phyloP scores from a whole-genome alignment of 2,113 vertebrate species.

The Scomber scombrus region DNA sequence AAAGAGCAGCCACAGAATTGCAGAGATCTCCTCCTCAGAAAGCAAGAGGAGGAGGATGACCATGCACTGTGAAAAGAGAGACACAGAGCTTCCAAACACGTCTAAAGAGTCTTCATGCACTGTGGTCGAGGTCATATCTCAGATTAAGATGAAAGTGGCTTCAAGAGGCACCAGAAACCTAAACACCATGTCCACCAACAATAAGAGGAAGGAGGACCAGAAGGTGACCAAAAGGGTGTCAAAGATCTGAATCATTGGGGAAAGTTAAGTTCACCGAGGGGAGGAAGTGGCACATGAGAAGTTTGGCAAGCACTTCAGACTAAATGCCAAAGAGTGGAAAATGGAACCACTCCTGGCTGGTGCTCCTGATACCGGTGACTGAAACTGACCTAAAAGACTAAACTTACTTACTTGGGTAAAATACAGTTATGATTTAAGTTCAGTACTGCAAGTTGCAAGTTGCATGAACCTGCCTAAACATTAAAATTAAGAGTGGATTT shows the following conservation, averaged over 20 bases:
- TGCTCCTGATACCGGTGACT: too few species aligned
- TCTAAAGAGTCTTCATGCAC: background rate
- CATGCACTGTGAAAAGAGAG: background rate
- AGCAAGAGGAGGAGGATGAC: background rate
- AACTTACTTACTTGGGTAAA: too few species aligned
- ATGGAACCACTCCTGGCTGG: too few species aligned
- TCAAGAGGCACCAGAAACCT: too few species aligned
- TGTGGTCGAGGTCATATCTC: background rate
- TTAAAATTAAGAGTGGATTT: too few species aligned
- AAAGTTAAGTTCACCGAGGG: background rate
- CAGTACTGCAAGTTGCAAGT: background rate
- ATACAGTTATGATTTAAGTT: too few species aligned
- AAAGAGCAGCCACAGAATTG: background rate
- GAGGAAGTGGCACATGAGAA: background rate
- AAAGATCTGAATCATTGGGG: too few species aligned
- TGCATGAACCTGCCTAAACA: background rate
- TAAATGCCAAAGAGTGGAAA: background rate
- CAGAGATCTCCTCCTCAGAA: background rate
- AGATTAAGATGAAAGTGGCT: background rate
- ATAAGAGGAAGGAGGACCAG: too few species aligned
- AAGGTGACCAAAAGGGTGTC: too few species aligned
- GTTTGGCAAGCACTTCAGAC: background rate
- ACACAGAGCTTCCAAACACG: background rate
- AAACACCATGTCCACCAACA: too few species aligned
- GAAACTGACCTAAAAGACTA: too few species aligned